Evolutionary conservation across 2,888 invertebrate species (phyloP).

Genomic region (Criorhina ranunculi): DNA sequence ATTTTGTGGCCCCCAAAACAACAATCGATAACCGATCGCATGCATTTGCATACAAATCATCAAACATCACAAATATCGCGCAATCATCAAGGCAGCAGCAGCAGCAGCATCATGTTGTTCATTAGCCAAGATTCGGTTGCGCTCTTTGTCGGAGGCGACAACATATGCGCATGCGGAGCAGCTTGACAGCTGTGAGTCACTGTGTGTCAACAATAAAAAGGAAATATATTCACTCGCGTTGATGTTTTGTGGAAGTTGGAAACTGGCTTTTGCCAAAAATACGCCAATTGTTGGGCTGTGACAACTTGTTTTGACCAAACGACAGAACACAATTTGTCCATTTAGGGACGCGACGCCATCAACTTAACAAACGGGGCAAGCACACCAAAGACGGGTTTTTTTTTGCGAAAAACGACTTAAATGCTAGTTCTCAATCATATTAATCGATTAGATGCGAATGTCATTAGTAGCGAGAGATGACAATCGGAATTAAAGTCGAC

Average conservation of each 20-base stretch:
- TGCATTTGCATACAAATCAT: constrained; percentile 74
- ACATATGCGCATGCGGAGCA: too few relatives aligned
- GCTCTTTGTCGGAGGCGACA: constrained; percentile 28
- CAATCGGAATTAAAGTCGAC: constrained; percentile 44
- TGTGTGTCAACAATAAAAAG: constrained; percentile 48
- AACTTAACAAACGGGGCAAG: constrained; percentile 48
- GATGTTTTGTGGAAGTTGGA: constrained; percentile 24
- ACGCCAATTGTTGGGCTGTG: constrained; percentile 3
- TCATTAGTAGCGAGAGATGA: constrained; percentile 36
- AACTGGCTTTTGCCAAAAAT: constrained; percentile 72
- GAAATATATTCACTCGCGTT: constrained; percentile 68
- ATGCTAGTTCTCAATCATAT: constrained; percentile 72
- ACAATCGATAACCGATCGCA: constrained; percentile 60
- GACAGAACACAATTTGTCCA: constrained; percentile 57
- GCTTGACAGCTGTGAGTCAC: constrained; percentile 59
- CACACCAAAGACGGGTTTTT: constrained; percentile 33
- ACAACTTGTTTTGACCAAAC: constrained; percentile 61
- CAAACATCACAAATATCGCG: constrained; percentile 64
- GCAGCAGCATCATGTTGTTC: constrained; percentile 69
- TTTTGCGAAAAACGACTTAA: constrained; percentile 35
- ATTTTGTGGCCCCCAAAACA: neutral
- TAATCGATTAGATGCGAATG: constrained; percentile 66
- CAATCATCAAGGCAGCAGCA: constrained; percentile 61
- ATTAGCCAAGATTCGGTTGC: constrained; percentile 64
- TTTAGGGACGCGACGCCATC: constrained; percentile 53